Evolutionary conservation across 2,888 invertebrate genomes (phyloP).

Genomic region (Heliconius aoede): DNA sequence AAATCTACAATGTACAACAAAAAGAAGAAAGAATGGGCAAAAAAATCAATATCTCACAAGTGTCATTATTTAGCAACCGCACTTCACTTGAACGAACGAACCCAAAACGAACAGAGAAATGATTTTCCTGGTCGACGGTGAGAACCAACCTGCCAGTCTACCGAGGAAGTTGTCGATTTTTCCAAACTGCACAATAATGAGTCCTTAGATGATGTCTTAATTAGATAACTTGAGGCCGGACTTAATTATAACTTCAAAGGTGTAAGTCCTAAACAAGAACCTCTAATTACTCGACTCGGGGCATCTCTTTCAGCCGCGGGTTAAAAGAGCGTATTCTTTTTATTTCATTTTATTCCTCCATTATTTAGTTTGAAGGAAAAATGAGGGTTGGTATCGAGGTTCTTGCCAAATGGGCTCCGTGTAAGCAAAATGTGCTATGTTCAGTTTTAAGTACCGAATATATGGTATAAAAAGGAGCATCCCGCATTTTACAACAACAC

Average conservation of each 20-base stretch:
- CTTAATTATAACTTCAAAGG: constrained; percentile 41
- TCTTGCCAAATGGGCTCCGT: neutral
- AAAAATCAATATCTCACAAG: constrained; percentile 14
- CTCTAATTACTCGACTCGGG: constrained; percentile 35
- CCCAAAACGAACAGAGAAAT: constrained; percentile 1
- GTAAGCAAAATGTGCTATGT: neutral
- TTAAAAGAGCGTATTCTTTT: constrained; percentile 31
- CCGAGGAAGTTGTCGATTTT: neutral
- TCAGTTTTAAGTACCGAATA: neutral
- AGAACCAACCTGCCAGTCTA: neutral
- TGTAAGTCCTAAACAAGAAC: constrained; percentile 33
- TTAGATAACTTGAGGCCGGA: constrained; percentile 34
- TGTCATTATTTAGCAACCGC: constrained; percentile 12
- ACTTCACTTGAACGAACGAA: neutral
- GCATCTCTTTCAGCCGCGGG: constrained; percentile 30
- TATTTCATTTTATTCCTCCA: constrained; percentile 30
- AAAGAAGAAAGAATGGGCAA: neutral
- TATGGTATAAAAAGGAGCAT: too few relatives aligned
- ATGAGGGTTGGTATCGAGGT: constrained; percentile 11
- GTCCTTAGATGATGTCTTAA: constrained; percentile 28
- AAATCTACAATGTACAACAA: neutral
- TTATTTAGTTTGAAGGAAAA: constrained; percentile 30
- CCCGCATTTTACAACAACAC: too few relatives aligned
- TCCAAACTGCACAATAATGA: constrained; percentile 8
- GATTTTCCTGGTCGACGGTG: neutral